Conservation (phyloP, 2,888 invertebrate species). For the Neoaliturus tenellus region DNA sequence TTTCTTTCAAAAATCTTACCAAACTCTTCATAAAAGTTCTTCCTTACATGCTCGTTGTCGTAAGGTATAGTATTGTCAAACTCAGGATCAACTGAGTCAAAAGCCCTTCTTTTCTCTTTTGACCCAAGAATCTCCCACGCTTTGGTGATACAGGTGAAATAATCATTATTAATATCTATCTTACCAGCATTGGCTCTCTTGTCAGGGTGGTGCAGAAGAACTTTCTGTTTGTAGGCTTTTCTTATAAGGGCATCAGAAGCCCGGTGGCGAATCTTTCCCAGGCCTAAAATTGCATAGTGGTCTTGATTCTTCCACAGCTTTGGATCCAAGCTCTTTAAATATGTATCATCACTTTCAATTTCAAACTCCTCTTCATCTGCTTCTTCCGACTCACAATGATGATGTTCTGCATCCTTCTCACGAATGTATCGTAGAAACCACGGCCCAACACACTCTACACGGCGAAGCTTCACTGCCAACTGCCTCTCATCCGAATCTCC, state of each 20-base stretch:
- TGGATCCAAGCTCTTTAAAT: constrained; percentile 92
- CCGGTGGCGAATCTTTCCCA: constrained; percentile 87
- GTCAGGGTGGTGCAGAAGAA: constrained; percentile 98
- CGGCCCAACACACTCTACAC: constrained; percentile 75
- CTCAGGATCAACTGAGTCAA: constrained; percentile 97
- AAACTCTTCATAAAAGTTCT: constrained; percentile 66
- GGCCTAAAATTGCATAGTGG: constrained; percentile 83
- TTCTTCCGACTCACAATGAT: constrained; percentile 72
- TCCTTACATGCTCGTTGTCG: constrained; percentile 80
- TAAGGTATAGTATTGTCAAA: constrained; percentile 94
- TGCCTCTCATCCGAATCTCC: background rate
- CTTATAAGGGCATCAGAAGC: constrained; percentile 97
- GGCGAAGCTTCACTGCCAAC: constrained; percentile 5
- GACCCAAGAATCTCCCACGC: constrained; percentile 95
- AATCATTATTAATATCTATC: constrained; percentile 93
- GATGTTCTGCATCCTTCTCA: constrained; percentile 70
- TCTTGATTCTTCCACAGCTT: constrained; percentile 89
- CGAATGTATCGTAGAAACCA: constrained; percentile 75
- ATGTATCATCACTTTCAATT: constrained; percentile 85
- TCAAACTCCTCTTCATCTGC: constrained; percentile 72
- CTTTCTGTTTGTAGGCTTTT: constrained; percentile 84
- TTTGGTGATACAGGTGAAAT: constrained; percentile 99
- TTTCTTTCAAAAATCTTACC: constrained; percentile 82
- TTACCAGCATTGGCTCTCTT: constrained; percentile 95
- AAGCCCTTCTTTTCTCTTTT: constrained; percentile 88